Base-by-base conservation (phyloP, 2,797 vertebrate species). In the Tragelaphus eurycerus region DNA sequence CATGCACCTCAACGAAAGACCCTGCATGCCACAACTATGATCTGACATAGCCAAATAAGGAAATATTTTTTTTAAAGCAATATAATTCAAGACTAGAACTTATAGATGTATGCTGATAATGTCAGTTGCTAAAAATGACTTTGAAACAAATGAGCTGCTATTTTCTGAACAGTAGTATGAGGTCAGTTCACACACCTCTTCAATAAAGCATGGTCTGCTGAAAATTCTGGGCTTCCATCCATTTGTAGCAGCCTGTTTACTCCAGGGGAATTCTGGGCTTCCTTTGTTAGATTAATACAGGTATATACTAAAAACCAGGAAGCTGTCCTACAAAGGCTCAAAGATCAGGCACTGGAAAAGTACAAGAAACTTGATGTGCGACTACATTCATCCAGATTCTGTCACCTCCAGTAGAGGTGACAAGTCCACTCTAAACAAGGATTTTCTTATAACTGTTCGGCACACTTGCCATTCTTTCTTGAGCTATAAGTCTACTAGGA, bases 111-210 rank as follows among this genome's bases (percentile, higher is more conserved):
- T 23, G 11, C 52, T 90, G 62, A 89, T 50, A 48, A 94, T 52
- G 17, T 71, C 71, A 94, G 50, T 17, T 90, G 52, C 52, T 94
- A 95, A 95, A 91, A 97, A 86, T 92, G 67, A 95, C 78, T 92
- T 88, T 57, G 57, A 82, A 90, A 95, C 91, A 96, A 97, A 90
- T 93, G 71, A 97, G 52, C 55, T 89, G 60, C 67, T 87, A 34
- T 95, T 96, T 94, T 74, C 86, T 89, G 76, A 96, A 85, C 23
- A 86, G 60, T 19, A 88, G 52, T 67, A 34, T 64, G 29, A 71
- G 50, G 52, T n/a, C 43, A 96, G 79, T 50, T 85, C 79, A 94
- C 81, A 93, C 1, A 60, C 14, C n/a, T 87, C 57, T 94, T 96
- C 59, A 85, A 71, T 52, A 95, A 64, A 82, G 19, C 34, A 89